Base-by-base conservation (phyloP, 2,797 vertebrate species). In the Vespertilio murinus region DNA sequence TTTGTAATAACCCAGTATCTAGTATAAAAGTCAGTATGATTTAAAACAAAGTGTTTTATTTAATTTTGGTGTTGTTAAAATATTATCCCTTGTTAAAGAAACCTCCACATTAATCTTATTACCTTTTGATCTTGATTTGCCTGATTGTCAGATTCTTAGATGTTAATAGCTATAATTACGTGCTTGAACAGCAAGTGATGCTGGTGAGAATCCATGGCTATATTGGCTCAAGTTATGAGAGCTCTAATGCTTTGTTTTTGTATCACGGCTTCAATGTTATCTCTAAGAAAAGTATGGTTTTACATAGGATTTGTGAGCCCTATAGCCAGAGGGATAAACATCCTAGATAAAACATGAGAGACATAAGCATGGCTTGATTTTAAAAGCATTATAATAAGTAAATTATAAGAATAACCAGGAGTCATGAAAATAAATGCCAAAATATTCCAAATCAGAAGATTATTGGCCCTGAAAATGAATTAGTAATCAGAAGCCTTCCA, bases 251-350 rank as follows among this genome's bases (percentile, higher is more conserved):
- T 80, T 82, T 95, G 85, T 93, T 95, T 96, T 83, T 87, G 42
- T 45, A 96, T 93, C 79, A 92, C n/a, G 84, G 28, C 23, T 91
- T 94, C 86, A 95, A 56, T 93, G 74, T 81, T 93, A 83, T 93
- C 83, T 85, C 47, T 70, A 49, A 70, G 52, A 94, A 96, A 96
- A 89, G 54, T 69, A 38, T 78, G 77, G 69, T 28, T 95, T 93
- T 93, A 85, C 83, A 87, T 92, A 96, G 85, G 45, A 91, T 79
- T 73, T 81, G 40, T 88, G 47, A 94, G 49, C n/a, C 70, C 84
- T 38, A 56, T 81, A 93, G 94, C 94, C 80, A 74, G 83, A 91
- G 86, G 94, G 83, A 61, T 94, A 94, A 96, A 96, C 91, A 96
- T 47, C 35, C 49, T 22, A 77, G 20, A 94, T n/a, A 16, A 65